phyloP scores from a whole-genome alignment of 2,888 invertebrate genomes.

The Drosophila quinaria region DNA sequence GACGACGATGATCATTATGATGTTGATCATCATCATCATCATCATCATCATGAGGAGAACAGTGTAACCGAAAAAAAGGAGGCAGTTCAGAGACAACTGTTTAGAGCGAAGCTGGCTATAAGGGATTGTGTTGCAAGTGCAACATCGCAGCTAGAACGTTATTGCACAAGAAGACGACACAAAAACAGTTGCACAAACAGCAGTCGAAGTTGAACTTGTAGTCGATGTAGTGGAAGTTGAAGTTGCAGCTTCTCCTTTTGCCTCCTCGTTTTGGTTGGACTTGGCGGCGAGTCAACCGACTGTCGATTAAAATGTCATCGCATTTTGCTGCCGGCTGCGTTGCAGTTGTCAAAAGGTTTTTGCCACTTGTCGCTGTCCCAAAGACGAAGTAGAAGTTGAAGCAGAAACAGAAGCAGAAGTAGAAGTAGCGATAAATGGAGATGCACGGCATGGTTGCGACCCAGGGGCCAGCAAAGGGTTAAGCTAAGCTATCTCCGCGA shows the following conservation, averaged over 20 bases:
- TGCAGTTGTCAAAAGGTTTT: conserved; percentile 66
- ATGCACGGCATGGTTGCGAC: conserved; percentile 38
- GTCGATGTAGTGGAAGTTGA: conserved; percentile 4
- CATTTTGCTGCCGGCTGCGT: conserved; percentile 73
- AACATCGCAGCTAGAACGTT: conserved; percentile 42
- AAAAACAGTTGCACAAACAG: conserved; percentile 19
- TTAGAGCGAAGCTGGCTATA: conserved; percentile 34
- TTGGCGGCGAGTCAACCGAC: conserved; percentile 38
- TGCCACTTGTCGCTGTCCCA: conserved; percentile 49
- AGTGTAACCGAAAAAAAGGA: conserved; percentile 32
- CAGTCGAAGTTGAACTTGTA: neutral
- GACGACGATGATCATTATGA: conserved; percentile 38
- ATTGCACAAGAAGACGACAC: neutral
- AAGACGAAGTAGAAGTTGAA: neutral
- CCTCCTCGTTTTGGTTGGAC: conserved; percentile 10
- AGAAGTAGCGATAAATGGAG: conserved; percentile 18
- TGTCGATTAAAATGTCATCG: conserved; percentile 81
- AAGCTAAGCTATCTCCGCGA: conserved; percentile 43
- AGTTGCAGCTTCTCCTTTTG: conserved; percentile 13
- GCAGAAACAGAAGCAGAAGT: neutral
- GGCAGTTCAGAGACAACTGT: conserved; percentile 51
- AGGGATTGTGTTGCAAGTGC: conserved; percentile 7
- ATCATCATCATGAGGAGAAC: conserved; percentile 11
- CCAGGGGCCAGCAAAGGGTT: conserved; percentile 50
- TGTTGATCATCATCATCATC: conserved; percentile 17